Evolutionary conservation across 2,113 vertebrate genomes (phyloP).

Genomic region (Fregata magnificens): DNA sequence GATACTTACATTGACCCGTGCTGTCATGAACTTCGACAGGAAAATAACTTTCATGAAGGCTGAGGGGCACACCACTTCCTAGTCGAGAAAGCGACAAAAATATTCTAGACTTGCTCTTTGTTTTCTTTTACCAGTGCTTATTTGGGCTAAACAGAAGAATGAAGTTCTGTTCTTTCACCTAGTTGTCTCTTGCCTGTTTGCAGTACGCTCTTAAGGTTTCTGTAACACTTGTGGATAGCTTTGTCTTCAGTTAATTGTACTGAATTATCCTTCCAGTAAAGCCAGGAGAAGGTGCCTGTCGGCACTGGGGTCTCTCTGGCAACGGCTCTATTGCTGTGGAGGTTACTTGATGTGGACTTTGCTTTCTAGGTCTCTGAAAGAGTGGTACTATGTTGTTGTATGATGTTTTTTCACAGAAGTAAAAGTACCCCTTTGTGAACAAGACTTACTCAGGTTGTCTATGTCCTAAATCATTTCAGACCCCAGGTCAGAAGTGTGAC

Average conservation of each 20-base stretch:
- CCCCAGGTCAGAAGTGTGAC: too few relatives aligned
- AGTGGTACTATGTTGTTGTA: not conserved
- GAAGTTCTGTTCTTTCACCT: not conserved
- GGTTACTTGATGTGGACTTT: not conserved
- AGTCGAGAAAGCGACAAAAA: not conserved
- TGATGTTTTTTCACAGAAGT: not conserved
- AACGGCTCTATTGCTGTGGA: not conserved
- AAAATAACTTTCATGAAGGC: not conserved
- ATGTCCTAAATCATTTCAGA: not conserved
- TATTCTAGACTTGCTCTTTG: not conserved
- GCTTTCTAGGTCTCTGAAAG: not conserved
- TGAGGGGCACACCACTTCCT: not conserved
- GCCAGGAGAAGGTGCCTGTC: not conserved
- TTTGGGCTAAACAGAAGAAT: not conserved
- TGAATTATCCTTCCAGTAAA: not conserved
- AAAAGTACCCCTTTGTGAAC: not conserved
- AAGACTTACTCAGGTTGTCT: not conserved
- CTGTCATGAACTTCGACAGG: not conserved
- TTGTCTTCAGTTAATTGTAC: not conserved
- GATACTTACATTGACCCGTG: accelerated
- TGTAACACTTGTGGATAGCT: accelerated
- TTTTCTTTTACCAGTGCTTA: not conserved
- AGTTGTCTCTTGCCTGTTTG: not conserved
- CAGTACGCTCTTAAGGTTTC: not conserved
- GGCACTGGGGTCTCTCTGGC: not conserved